phyloP scores from a whole-genome alignment of 2,797 vertebrate genomes.

The Aplochiton taeniatus region DNA sequence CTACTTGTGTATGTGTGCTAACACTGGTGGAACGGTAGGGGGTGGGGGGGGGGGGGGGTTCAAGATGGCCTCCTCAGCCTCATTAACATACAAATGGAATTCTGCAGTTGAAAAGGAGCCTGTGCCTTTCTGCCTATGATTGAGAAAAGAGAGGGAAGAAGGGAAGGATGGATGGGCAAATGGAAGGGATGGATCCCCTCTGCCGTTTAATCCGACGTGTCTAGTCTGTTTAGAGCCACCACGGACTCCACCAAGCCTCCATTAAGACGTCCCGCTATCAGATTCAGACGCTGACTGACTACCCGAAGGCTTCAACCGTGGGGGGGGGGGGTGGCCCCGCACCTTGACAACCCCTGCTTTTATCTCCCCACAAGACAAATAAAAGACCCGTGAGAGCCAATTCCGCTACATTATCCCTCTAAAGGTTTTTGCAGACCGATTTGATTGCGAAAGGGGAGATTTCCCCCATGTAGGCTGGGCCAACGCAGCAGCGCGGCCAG shows the following conservation, averaged over 20 bases:
- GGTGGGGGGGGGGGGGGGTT: conserved; percentile 34
- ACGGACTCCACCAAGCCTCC: conserved; percentile 66
- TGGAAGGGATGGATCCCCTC: conserved; percentile 60
- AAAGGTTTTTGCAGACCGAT: too few species aligned
- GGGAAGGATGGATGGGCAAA: conserved; percentile 25
- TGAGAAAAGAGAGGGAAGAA: conserved; percentile 50
- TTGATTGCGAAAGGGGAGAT: too few species aligned
- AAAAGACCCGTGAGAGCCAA: conserved; percentile 34
- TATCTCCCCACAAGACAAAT: conserved; percentile 63
- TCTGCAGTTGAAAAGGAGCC: conserved; percentile 74
- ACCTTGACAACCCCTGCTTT: conserved; percentile 65
- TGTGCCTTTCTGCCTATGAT: conserved; percentile 60
- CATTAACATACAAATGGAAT: conserved; percentile 85
- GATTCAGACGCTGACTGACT: conserved; percentile 74
- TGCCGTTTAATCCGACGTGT: conserved; percentile 73
- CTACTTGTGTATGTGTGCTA: conserved; percentile 14
- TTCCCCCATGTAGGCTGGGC: too few species aligned
- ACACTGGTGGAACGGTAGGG: conserved; percentile 18
- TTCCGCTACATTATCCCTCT: not conserved
- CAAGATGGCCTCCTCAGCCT: conserved; percentile 68
- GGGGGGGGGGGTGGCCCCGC: conserved; percentile 53
- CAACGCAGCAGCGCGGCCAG: too few species aligned
- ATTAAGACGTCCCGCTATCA: conserved; percentile 71
- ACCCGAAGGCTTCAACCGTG: conserved; percentile 68
- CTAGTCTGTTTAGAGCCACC: conserved; percentile 68